phyloP scores from a whole-genome alignment of 37 sponge, comb jelly and placozoan genomes.

The Halichondria panicea region DNA sequence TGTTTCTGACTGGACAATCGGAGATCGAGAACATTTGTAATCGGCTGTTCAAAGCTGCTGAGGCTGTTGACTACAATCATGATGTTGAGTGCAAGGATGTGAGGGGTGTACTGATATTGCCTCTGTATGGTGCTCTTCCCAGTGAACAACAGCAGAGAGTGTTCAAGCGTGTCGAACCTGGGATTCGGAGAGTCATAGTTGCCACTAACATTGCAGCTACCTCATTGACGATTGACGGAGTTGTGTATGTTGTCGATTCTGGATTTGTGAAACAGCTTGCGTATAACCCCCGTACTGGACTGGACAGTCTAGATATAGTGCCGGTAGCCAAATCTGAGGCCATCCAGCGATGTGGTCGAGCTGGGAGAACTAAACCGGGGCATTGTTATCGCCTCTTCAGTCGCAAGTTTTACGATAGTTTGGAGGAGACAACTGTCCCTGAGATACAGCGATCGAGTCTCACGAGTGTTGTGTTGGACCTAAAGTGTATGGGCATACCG shows the following conservation, averaged over 20 bases:
- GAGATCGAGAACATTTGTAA: constrained; percentile 88
- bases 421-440: constrained; percentile 73
- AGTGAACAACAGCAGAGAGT: constrained; percentile 85
- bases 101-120: constrained; percentile 68
- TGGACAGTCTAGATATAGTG: constrained; percentile 77
- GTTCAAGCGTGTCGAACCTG: constrained; percentile 58
- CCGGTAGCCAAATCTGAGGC: constrained; percentile 88
- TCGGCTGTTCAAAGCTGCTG: constrained; percentile 72
- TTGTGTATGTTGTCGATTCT: constrained; percentile 87
- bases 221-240: constrained; percentile 86
- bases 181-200: constrained; percentile 76
- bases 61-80: constrained; percentile 77
- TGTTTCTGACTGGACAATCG: constrained; percentile 86
- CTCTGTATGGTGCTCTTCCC: constrained; percentile 83
- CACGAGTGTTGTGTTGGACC: constrained; percentile 75
- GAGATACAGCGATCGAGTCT: constrained; percentile 88
- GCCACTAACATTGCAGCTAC: constrained; percentile 94
- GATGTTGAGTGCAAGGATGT: constrained; percentile 67
- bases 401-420: constrained; percentile 39
- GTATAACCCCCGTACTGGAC: constrained; percentile 80
- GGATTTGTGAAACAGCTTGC: constrained; percentile 86
- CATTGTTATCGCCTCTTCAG: constrained; percentile 84
- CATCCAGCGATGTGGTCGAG: constrained; percentile 78
- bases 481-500: constrained; percentile 80
- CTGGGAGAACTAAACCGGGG: constrained; percentile 80